A percentile compares a stretch with the other conserved stretches of the same genome.
Conservation (phyloP, 2,888 invertebrate species). For the Tanypteryx hageni region DNA sequence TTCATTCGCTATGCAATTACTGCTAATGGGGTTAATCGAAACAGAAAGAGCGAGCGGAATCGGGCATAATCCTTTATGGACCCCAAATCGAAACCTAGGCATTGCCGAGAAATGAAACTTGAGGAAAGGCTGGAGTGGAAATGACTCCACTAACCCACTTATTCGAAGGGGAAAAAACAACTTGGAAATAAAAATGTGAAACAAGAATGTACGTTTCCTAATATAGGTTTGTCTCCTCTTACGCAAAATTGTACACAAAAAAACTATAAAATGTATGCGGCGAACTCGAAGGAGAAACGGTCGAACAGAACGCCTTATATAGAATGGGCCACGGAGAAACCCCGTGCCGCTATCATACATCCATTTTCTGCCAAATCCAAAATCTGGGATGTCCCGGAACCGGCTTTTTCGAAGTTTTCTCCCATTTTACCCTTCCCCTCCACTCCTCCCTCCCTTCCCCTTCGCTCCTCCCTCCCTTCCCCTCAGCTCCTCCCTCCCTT, state of each 20-base stretch:
- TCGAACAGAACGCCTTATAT: not conserved
- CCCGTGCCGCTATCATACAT: not conserved
- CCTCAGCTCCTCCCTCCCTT: not conserved
- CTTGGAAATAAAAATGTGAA: not conserved
- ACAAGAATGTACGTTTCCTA: not conserved
- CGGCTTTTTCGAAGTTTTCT: not conserved
- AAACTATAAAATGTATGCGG: too few species aligned
- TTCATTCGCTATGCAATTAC: too few species aligned
- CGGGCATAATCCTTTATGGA: too few species aligned
- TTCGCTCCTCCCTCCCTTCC: not conserved
- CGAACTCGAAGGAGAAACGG: not conserved
- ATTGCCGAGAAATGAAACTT: not conserved
- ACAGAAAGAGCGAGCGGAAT: too few species aligned
- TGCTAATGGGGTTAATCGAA: too few species aligned
- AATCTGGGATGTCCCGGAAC: not conserved
- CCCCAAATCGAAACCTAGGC: too few species aligned
- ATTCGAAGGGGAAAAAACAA: not conserved
- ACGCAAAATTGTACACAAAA: not conserved
- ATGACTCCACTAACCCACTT: slow-evolving; percentile 11
- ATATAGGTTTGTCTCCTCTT: not conserved
- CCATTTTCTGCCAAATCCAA: not conserved
- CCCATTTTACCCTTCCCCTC: not conserved
- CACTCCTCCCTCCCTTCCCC: not conserved
- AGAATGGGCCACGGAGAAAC: not conserved
- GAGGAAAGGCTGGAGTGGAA: not conserved